These are phyloP conservation scores for Atractosteus spatula DNA, from an alignment of 2,113 vertebrate genomes.

Conservation along the genomic window DNA sequence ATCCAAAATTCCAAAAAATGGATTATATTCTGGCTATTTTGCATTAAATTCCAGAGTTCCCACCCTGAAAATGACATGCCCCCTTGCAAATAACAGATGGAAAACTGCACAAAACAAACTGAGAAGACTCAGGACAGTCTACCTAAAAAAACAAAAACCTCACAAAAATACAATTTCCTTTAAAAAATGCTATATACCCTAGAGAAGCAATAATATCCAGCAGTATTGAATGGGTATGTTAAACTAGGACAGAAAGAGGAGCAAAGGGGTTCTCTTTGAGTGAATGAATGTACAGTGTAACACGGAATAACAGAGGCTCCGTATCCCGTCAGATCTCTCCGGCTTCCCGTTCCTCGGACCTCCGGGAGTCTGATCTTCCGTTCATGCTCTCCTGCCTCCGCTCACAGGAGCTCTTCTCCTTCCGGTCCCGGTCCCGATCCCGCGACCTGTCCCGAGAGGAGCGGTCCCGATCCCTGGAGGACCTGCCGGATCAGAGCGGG, in stretches of 20 bases:
- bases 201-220: conserved; percentile 25
- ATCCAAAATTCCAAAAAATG: too few relatives aligned
- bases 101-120: too few relatives aligned
- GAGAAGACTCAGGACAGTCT: neutral
- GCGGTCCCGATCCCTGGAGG: conserved; percentile 77
- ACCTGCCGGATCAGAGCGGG: conserved; percentile 58
- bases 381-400: conserved; percentile 79
- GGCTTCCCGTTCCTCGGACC: conserved; percentile 83
- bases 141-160: neutral
- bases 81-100: too few relatives aligned
- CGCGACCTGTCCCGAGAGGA: conserved; percentile 79
- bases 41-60: too few relatives aligned
- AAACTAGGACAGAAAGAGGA: neutral
- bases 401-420: conserved; percentile 66
- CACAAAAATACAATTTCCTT: too few relatives aligned
- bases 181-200: neutral
- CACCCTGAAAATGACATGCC: too few relatives aligned
- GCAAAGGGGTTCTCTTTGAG: neutral
- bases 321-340: conserved; percentile 78
- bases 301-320: conserved; percentile 10
- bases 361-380: conserved; percentile 76
- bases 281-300: conserved; percentile 16
- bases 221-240: conserved; percentile 7
- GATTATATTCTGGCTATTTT: too few relatives aligned
- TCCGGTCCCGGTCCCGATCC: conserved; percentile 67